Conservation (phyloP, 2,113 vertebrate genomes). For the Clarias macrocephalus region DNA sequence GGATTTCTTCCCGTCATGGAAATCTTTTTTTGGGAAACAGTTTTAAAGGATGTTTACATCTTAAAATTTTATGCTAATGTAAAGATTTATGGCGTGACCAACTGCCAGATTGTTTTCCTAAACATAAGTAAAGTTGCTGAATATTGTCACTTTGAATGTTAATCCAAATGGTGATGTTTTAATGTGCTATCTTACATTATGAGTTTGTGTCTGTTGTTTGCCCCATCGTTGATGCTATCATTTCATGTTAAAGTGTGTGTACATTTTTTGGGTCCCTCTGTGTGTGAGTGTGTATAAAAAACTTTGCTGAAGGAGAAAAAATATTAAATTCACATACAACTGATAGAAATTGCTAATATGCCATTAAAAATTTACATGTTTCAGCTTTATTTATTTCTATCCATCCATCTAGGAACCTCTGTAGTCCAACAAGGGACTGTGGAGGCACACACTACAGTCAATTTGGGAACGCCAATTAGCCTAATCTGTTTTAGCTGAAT, state of each 20-base stretch:
- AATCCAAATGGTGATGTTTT: neutral
- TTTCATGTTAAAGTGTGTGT: too few relatives aligned
- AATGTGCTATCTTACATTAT: neutral
- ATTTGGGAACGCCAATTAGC: too few relatives aligned
- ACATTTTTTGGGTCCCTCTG: too few relatives aligned
- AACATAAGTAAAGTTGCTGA: neutral
- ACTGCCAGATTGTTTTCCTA: neutral
- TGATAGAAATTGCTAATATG: neutral
- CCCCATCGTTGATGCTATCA: too few relatives aligned
- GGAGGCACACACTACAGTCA: too few relatives aligned
- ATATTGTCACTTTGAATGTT: neutral
- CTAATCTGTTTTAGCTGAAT: too few relatives aligned
- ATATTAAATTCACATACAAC: neutral
- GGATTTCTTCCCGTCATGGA: neutral
- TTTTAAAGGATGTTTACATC: neutral
- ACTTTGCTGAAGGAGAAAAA: neutral
- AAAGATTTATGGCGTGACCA: neutral
- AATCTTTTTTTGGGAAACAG: neutral
- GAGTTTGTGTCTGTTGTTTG: too few relatives aligned
- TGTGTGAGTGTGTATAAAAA: too few relatives aligned
- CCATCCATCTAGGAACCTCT: too few relatives aligned
- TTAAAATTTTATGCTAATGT: neutral
- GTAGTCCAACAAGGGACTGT: too few relatives aligned
- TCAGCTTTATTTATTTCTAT: neutral
- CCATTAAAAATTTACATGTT: neutral